A percentile compares a stretch with the other conserved stretches of the same genome.
Evolutionary conservation across 2,888 invertebrate species (phyloP).

Genomic region (Brenthis ino): DNA sequence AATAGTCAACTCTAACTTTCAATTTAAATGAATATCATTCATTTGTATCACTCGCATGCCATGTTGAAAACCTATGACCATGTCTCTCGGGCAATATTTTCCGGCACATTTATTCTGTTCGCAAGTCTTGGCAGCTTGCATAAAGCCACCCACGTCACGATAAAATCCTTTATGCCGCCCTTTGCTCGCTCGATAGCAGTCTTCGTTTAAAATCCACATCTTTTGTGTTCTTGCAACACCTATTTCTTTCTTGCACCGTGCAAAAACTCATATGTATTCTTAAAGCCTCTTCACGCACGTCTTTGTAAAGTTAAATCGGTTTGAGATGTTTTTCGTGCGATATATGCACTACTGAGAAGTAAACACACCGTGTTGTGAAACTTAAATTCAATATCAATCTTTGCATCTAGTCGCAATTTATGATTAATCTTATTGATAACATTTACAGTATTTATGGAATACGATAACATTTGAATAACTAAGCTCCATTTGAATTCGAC

Average conservation of each 20-base stretch:
- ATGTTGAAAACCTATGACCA: slow-evolving; percentile 2
- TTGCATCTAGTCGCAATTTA: slow-evolving; percentile 1
- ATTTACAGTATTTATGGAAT: slow-evolving; percentile 12
- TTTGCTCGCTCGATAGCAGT: slow-evolving; percentile 32
- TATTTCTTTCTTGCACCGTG: slow-evolving; percentile 24
- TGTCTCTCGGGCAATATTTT: slow-evolving; percentile 41
- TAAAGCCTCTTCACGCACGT: slow-evolving; percentile 3
- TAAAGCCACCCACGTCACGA: slow-evolving; percentile 33
- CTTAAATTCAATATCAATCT: slow-evolving; percentile 9
- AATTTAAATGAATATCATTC: neutral
- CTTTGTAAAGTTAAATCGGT: slow-evolving; percentile 8
- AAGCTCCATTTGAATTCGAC: slow-evolving; percentile 8
- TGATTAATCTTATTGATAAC: slow-evolving; percentile 6
- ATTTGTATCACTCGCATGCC: slow-evolving; percentile 11
- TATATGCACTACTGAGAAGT: neutral
- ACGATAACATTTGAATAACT: slow-evolving; percentile 18
- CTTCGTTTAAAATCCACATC: slow-evolving; percentile 29
- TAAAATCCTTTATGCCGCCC: slow-evolving; percentile 35
- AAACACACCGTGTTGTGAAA: neutral
- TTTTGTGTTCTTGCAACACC: slow-evolving; percentile 31
- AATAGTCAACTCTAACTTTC: too few relatives aligned
- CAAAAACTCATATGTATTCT: slow-evolving; percentile 26
- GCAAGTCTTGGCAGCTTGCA: slow-evolving; percentile 37
- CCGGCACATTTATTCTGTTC: slow-evolving; percentile 41
- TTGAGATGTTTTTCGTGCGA: neutral